Evolutionary conservation across 2,888 invertebrate species (phyloP).

Genomic region (Acronicta leporina): DNA sequence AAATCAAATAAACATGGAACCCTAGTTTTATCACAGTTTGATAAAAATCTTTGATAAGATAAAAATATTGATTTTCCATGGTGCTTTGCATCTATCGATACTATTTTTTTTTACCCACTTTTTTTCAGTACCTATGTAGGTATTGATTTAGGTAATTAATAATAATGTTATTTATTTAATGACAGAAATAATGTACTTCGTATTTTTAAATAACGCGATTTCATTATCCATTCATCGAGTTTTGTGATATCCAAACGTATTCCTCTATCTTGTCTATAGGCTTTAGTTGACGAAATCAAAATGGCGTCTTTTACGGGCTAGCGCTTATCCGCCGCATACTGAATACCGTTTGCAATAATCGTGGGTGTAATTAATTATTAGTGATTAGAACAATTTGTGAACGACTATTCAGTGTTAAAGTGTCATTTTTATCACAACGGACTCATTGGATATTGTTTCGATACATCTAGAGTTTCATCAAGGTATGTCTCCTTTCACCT

Average conservation of each 20-base stretch:
- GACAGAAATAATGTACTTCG: no score
- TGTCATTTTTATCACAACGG: slow-evolving; percentile 63
- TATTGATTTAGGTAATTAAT: neutral
- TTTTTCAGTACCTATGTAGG: neutral
- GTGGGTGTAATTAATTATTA: slow-evolving; percentile 73
- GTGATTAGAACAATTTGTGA: slow-evolving; percentile 79
- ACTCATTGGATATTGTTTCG: slow-evolving; percentile 65
- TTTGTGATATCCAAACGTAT: slow-evolving; percentile 55
- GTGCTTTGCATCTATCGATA: neutral
- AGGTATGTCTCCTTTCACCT: slow-evolving; percentile 88
- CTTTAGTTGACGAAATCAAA: slow-evolving; percentile 88
- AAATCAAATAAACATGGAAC: no score
- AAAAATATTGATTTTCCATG: neutral
- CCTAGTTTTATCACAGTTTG: neutral
- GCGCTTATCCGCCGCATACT: slow-evolving; percentile 84
- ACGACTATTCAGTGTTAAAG: slow-evolving; percentile 72
- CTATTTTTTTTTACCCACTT: neutral
- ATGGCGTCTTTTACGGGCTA: slow-evolving; percentile 87
- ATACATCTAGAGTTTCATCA: slow-evolving; percentile 56
- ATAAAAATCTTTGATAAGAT: no score
- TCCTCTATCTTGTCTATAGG: slow-evolving; percentile 74
- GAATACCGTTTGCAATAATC: slow-evolving; percentile 70
- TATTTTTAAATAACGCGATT: neutral
- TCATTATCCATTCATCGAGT: neutral
- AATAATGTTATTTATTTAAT: neutral